Conservation (phyloP, 2,797 vertebrate species). For the Calcarius lapponicus region DNA sequence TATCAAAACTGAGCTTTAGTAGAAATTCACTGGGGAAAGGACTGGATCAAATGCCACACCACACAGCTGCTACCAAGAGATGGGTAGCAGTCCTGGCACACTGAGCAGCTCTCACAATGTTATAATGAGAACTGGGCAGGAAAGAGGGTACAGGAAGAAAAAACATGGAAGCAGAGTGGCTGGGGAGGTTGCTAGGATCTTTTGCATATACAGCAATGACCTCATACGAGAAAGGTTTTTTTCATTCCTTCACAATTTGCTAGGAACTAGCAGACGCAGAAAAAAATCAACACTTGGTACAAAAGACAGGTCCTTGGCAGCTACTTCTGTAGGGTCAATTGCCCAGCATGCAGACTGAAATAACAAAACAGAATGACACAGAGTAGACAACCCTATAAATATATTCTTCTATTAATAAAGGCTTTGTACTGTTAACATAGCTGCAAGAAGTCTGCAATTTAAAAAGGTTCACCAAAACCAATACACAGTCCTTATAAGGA, state of each 20-base stretch:
- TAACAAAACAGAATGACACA: neutral
- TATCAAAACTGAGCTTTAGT: neutral
- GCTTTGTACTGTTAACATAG: neutral
- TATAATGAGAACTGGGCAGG: neutral
- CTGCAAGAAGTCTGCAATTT: neutral
- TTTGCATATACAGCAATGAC: neutral
- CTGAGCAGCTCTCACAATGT: neutral
- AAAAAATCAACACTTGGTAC: neutral
- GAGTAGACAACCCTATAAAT: neutral
- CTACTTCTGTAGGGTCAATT: neutral
- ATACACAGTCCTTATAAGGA: neutral
- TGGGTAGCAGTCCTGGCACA: neutral
- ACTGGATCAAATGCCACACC: neutral
- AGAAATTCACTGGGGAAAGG: neutral
- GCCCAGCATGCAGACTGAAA: neutral
- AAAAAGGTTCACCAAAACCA: neutral
- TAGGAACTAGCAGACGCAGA: neutral
- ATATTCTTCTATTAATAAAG: neutral
- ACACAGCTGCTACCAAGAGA: neutral
- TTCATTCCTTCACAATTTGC: neutral
- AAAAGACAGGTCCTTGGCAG: neutral
- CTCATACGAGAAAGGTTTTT: neutral
- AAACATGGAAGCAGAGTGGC: neutral
- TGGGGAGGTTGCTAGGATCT: neutral
- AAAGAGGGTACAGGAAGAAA: neutral